Percentiles rank a stretch among this genome's conserved stretches.
These are phyloP conservation scores for Chauna torquata DNA, from an alignment of 2,113 vertebrate species.

Conservation along the genomic window DNA sequence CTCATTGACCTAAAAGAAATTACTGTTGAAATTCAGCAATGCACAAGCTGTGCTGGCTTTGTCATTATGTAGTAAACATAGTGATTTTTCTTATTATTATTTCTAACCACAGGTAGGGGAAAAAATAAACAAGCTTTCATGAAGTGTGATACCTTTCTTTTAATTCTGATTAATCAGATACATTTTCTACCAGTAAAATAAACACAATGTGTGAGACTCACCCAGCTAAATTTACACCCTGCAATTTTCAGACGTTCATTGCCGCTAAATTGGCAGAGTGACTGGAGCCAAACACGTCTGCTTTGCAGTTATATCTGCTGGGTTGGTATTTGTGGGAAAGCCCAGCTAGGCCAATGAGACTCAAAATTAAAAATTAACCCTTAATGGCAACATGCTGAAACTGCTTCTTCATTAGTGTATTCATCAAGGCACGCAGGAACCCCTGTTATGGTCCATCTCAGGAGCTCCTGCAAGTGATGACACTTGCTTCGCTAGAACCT, in stretches of 20 bases:
- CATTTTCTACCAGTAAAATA: slow-evolving; percentile 15
- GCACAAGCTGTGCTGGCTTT: background rate
- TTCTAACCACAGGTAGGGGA: background rate
- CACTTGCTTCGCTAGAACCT: background rate
- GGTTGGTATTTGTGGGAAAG: slow-evolving; percentile 21
- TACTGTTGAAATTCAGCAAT: background rate
- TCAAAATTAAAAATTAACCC: slow-evolving; percentile 55
- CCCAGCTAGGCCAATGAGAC: slow-evolving; percentile 16
- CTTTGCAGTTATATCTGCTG: slow-evolving; percentile 66
- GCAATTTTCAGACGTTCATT: slow-evolving; percentile 68
- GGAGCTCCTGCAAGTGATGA: background rate
- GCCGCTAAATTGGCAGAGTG: slow-evolving; percentile 1
- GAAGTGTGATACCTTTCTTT: background rate
- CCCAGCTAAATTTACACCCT: slow-evolving; percentile 71
- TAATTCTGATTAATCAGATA: slow-evolving; percentile 49
- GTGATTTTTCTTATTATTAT: background rate
- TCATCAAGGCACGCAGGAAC: background rate
- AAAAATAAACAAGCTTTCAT: background rate
- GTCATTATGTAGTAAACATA: background rate
- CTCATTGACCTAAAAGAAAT: background rate
- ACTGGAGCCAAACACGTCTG: slow-evolving; percentile 57
- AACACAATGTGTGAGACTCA: slow-evolving; percentile 30
- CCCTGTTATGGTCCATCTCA: background rate
- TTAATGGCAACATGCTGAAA: background rate
- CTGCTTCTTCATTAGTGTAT: background rate